Evolutionary conservation across 2,888 invertebrate genomes (phyloP), one percentile per base, ranked within the genome.

Genomic region (Rhamnusium bicolor): DNA sequence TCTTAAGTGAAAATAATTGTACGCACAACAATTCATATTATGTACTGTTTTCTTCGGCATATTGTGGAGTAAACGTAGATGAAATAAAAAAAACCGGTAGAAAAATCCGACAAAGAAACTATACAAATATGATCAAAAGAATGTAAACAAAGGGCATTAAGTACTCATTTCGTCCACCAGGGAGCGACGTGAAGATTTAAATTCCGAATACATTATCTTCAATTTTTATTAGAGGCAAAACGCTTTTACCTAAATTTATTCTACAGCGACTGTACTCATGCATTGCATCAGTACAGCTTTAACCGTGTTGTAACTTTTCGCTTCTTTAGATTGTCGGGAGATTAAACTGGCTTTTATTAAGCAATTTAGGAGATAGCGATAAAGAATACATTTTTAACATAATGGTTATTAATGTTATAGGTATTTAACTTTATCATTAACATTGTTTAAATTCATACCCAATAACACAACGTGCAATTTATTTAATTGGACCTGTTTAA

Each of bases 361-460:
- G 61, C 61, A 60, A 60, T 60, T 60, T 40, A 40, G 29, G 32
- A 60, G 61, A 61, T 46, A n/a, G 24, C 61, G 47, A 61, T 47
- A 51, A 47, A 61, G 46, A 46, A 21, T n/a, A 46, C 46, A 61
- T 61, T 29, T 47, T 61, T 61, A 61, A 19, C 18, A 61, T 46
- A 14, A 8, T 19, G 16, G 21, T 47, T 47, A 47, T 61, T 47
- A 61, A 61, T 61, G 61, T 47, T 47, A 7, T 16, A 19, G 18
- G 29, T 60, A 60, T 60, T 60, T 32, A 60, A 60, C 18, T 61
- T 61, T 47, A 61, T 24, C 61, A 61, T 61, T 61, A 61, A 47
- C 61, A 47, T 47, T 61, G 61, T 14, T 32, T 18, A 58, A 58
- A 58, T 58, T 61, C 61, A 46, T 61, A 19, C 29, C 61, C 7